Conservation (phyloP, 2,113 vertebrate species). For the Dicerorhinus sumatrensis region DNA sequence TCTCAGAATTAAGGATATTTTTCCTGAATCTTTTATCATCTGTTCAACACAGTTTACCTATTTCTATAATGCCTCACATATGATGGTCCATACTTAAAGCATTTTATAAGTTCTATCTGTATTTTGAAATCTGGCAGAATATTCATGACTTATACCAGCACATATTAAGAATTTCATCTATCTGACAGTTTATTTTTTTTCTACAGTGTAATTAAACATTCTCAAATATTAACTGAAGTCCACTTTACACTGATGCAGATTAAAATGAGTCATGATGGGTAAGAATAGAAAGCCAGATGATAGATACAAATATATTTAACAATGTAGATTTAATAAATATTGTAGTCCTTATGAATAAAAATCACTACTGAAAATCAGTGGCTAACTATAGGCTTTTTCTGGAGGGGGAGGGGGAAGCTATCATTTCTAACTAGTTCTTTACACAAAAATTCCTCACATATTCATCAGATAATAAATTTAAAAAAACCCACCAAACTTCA, state of each 20-base stretch:
- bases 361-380: not conserved
- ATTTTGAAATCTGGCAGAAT: not conserved
- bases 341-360: not conserved
- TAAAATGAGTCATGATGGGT: not conserved
- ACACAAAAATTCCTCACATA: not conserved
- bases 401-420: accelerated
- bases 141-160: not conserved
- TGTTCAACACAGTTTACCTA: not conserved
- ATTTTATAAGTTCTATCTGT: not conserved
- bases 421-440: not conserved
- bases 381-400: not conserved
- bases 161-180: not conserved
- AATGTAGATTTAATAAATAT: not conserved
- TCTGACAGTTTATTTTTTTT: not conserved
- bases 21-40: not conserved
- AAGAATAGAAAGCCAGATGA: not conserved
- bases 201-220: not conserved
- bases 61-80: not conserved
- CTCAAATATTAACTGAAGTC: not conserved
- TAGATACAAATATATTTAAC: not conserved
- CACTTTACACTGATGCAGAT: not conserved
- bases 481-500: not conserved
- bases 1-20: not conserved
- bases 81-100: not conserved
- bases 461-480: not conserved